These are phyloP conservation scores for Drosophila formosana DNA, from an alignment of 2,888 invertebrate genomes.

Conservation along the genomic window DNA sequence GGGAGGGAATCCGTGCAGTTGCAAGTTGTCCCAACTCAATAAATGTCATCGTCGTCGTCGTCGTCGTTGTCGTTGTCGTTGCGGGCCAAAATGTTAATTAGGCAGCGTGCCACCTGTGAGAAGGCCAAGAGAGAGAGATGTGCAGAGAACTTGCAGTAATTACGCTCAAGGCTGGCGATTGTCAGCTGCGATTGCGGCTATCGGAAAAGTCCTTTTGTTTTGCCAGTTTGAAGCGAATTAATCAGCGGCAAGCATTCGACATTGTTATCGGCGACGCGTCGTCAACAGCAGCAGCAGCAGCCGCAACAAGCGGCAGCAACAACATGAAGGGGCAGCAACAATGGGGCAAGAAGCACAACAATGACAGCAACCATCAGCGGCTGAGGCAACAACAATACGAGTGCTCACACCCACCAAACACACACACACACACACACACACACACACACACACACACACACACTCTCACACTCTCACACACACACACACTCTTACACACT, in stretches of 20 bases:
- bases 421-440: slow-evolving; percentile 6
- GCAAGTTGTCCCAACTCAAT: slow-evolving; percentile 57
- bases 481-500: slow-evolving; percentile 10
- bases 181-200: slow-evolving; percentile 50
- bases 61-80: background rate
- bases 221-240: slow-evolving; percentile 70
- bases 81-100: slow-evolving; percentile 55
- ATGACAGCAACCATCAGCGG: slow-evolving; percentile 64
- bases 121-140: background rate
- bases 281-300: slow-evolving; percentile 61
- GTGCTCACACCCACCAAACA: no score
- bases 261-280: slow-evolving; percentile 67
- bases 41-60: slow-evolving; percentile 44
- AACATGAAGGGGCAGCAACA: slow-evolving; percentile 34
- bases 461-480: slow-evolving; percentile 3
- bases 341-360: slow-evolving; percentile 64
- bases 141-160: slow-evolving; percentile 52
- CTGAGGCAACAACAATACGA: slow-evolving; percentile 34
- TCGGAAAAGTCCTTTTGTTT: slow-evolving; percentile 70
- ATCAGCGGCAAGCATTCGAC: slow-evolving; percentile 73
- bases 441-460: slow-evolving; percentile 8
- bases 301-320: slow-evolving; percentile 24
- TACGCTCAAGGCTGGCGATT: slow-evolving; percentile 55
- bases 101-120: slow-evolving; percentile 21
- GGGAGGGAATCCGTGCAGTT: slow-evolving; percentile 26